Evolutionary conservation across 2,888 invertebrate genomes (phyloP).

Genomic region (Synergus itoensis): DNA sequence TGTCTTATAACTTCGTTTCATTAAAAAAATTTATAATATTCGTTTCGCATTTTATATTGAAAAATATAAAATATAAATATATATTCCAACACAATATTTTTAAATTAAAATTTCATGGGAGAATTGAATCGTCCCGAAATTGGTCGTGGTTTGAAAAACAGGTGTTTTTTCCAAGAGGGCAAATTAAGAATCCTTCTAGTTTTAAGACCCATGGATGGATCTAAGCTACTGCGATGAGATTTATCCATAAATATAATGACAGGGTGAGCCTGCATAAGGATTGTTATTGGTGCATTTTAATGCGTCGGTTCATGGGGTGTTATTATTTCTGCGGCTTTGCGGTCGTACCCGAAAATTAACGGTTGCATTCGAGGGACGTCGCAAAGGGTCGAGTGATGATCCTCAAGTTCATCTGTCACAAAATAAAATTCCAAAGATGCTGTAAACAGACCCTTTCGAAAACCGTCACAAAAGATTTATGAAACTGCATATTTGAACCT

Average conservation of each 20-base stretch:
- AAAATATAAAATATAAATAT: no score
- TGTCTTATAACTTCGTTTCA: neutral
- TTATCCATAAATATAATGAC: constrained; percentile 9
- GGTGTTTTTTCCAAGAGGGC: neutral
- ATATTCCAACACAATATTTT: no score
- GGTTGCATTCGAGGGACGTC: constrained; percentile 49
- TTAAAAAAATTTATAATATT: no score
- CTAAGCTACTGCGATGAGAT: constrained; percentile 15
- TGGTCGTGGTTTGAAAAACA: neutral
- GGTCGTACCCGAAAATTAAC: constrained; percentile 73
- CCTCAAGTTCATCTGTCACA: constrained; percentile 14
- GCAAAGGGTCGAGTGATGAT: neutral
- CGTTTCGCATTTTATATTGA: no score
- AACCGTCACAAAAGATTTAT: neutral
- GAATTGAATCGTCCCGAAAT: neutral
- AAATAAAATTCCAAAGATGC: neutral
- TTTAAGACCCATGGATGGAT: neutral
- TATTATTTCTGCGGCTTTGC: constrained; percentile 73
- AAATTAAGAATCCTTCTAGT: constrained; percentile 25
- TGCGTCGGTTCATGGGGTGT: constrained; percentile 65
- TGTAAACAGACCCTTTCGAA: neutral
- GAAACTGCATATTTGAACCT: neutral
- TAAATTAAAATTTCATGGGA: neutral
- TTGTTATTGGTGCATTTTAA: constrained; percentile 46
- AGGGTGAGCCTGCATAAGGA: constrained; percentile 5